A percentile compares a stretch with the other conserved stretches of the same genome.
Conservation (phyloP, 2,113 vertebrate genomes). For the Scomber scombrus region DNA sequence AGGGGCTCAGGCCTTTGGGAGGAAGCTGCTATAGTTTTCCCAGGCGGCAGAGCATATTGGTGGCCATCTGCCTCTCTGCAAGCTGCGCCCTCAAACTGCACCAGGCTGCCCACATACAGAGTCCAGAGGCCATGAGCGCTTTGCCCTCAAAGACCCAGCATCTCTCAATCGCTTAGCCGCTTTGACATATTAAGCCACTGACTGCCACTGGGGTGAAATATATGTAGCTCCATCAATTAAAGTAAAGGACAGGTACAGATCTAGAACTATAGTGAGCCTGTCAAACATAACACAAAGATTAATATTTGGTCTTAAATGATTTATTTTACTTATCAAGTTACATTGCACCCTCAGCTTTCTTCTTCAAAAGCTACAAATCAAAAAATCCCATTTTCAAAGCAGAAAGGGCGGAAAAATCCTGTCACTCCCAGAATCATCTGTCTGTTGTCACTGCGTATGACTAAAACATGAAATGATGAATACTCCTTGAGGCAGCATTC, state of each 20-base stretch:
- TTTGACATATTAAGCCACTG: conserved; percentile 13
- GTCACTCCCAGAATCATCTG: conserved; percentile 61
- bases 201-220: not conserved
- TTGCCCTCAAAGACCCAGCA: conserved; percentile 39
- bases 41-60: conserved; percentile 69
- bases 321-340: not conserved
- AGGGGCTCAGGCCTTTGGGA: conserved; percentile 49
- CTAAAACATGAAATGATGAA: conserved; percentile 66
- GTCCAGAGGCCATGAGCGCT: conserved; percentile 48
- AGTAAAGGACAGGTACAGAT: not conserved
- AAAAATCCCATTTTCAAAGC: conserved; percentile 16
- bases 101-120: conserved; percentile 54
- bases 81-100: conserved; percentile 35
- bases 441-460: conserved; percentile 62
- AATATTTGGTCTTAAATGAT: not conserved
- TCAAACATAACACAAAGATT: not conserved
- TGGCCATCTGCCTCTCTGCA: conserved; percentile 73
- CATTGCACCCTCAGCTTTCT: not conserved
- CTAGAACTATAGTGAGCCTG: too few species aligned
- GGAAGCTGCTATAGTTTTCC: conserved; percentile 65
- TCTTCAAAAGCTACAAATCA: conserved; percentile 4
- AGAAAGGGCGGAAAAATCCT: conserved; percentile 31
- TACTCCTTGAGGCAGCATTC: conserved; percentile 55
- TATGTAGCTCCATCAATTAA: not conserved
- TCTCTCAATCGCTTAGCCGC: conserved; percentile 25